phyloP scores from a whole-genome alignment of 2,888 invertebrate genomes.

The Caenorhabditis panamensis region DNA sequence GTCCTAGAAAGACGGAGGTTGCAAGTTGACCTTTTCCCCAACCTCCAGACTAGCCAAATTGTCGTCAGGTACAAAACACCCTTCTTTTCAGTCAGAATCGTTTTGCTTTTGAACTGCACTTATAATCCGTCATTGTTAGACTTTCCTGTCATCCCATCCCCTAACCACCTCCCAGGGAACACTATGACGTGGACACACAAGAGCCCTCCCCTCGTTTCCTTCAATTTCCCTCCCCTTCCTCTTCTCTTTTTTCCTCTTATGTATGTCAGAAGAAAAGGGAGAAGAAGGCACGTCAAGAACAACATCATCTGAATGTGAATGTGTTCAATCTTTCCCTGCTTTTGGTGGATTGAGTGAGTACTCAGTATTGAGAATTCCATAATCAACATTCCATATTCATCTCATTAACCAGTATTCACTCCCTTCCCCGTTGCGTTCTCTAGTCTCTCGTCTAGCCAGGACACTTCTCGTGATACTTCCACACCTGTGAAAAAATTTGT shows the following conservation, averaged over 20 bases:
- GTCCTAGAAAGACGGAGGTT: no score
- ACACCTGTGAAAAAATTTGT: slow-evolving; percentile 26
- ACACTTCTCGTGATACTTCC: slow-evolving; percentile 26
- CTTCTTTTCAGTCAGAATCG: no score
- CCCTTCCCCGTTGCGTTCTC: slow-evolving; percentile 1
- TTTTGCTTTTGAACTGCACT: no score
- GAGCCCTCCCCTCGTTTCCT: slow-evolving; percentile 7
- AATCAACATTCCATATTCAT: slow-evolving; percentile 8
- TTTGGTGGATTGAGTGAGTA: not conserved
- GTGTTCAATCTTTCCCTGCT: not conserved
- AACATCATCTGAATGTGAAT: not conserved
- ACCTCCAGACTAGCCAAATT: no score
- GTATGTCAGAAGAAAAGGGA: not conserved
- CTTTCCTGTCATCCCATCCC: no score
- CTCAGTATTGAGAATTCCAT: not conserved
- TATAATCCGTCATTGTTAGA: no score
- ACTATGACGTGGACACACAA: slow-evolving; percentile 32
- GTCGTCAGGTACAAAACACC: no score
- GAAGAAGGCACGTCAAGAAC: not conserved
- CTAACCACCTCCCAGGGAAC: not conserved
- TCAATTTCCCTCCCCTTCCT: not conserved
- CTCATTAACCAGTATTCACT: slow-evolving; percentile 51
- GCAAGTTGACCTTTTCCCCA: no score
- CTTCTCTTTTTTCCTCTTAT: not conserved
- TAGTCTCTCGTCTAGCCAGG: slow-evolving; percentile 12